Conservation (phyloP, 2,113 vertebrate species). For the Vulpes lagopus region DNA sequence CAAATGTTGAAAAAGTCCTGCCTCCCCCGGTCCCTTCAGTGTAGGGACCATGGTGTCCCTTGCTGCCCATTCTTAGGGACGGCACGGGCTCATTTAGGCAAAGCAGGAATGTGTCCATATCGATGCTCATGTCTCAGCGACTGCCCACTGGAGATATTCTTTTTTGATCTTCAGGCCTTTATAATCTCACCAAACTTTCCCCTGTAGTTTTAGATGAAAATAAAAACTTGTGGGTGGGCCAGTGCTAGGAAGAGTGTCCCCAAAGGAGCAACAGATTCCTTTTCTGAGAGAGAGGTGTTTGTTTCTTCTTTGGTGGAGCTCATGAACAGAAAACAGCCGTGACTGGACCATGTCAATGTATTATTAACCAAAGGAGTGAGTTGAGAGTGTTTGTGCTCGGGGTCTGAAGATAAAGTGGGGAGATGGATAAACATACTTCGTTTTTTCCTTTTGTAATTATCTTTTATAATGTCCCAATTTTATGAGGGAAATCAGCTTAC, state of each 20-base stretch:
- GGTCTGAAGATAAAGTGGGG: background rate
- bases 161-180: background rate
- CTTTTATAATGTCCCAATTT: background rate
- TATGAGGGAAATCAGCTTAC: background rate
- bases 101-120: background rate
- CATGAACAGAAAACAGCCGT: background rate
- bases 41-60: rapidly evolving
- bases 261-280: background rate
- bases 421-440: background rate
- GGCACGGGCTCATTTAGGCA: rapidly evolving
- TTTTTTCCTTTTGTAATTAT: background rate
- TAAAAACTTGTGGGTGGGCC: background rate
- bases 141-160: background rate
- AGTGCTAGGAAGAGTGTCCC: background rate
- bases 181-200: background rate
- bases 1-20: background rate
- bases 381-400: background rate
- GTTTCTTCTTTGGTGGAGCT: background rate
- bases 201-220: background rate
- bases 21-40: background rate
- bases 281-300: background rate
- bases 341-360: background rate
- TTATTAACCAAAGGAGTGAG: background rate
- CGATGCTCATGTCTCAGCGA: background rate
- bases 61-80: background rate